A percentile compares a stretch with the other conserved stretches of the same genome.
phyloP scores from a whole-genome alignment of 2,797 vertebrate genomes.

The Eptatretus atami region DNA sequence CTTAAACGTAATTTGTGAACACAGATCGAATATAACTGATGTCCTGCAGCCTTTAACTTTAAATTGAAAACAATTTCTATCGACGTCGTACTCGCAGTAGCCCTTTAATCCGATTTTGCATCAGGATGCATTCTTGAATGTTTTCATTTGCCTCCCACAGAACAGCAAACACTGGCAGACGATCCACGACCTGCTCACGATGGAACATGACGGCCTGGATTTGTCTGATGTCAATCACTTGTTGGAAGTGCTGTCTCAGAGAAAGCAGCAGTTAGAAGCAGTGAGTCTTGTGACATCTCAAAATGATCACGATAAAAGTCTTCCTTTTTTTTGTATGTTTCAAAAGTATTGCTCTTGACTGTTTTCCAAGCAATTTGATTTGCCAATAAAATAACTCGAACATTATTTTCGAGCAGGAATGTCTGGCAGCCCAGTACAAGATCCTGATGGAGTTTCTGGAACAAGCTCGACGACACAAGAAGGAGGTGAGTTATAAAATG shows the following conservation, averaged over 20 bases:
- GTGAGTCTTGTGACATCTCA: slow-evolving; percentile 16
- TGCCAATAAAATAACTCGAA: background rate
- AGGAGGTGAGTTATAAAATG: slow-evolving; percentile 31
- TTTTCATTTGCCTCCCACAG: slow-evolving; percentile 14
- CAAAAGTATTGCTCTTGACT: slow-evolving; percentile 4
- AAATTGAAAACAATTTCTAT: too few relatives aligned
- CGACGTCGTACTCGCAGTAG: too few relatives aligned
- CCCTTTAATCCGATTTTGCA: too few relatives aligned
- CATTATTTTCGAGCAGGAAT: slow-evolving; percentile 30
- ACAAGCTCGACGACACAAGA: slow-evolving; percentile 85
- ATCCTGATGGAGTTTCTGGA: slow-evolving; percentile 96
- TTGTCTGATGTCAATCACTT: slow-evolving; percentile 88
- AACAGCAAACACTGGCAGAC: slow-evolving; percentile 86
- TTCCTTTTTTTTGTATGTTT: background rate
- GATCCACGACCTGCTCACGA: slow-evolving; percentile 61
- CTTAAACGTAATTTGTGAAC: too few relatives aligned
- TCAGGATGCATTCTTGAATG: too few relatives aligned
- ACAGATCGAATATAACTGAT: too few relatives aligned
- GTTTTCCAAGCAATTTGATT: background rate
- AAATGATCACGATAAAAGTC: background rate
- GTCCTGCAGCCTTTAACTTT: too few relatives aligned
- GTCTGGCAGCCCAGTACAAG: slow-evolving; percentile 74
- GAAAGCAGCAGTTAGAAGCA: slow-evolving; percentile 86
- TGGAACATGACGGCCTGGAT: slow-evolving; percentile 83
- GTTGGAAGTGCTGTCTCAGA: slow-evolving; percentile 73